Evolutionary conservation across 1,140 invertebrate genomes (phyloP).

Genomic region (Vanessa tameamea): DNA sequence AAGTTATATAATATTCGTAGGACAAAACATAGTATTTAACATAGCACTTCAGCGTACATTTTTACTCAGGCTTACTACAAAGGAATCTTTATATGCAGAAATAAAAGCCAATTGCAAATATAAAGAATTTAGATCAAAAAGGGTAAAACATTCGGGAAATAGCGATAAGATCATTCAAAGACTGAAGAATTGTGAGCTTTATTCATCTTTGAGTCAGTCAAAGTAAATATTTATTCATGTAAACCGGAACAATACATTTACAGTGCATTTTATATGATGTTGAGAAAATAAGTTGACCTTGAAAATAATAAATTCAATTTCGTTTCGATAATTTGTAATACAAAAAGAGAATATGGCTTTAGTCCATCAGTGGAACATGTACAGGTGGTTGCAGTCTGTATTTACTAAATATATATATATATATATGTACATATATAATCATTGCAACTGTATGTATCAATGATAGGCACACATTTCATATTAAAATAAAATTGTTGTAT

Average conservation of each 20-base stretch:
- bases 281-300: not conserved
- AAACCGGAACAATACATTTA: slow-evolving; percentile 46
- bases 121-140: slow-evolving; percentile 72
- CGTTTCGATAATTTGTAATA: not conserved
- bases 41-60: not conserved
- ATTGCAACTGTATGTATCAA: too few species aligned
- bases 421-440: too few species aligned
- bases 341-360: too few species aligned
- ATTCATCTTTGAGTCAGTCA: slow-evolving; percentile 62
- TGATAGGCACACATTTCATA: too few species aligned
- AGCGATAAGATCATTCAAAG: slow-evolving; percentile 73
- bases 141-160: slow-evolving; percentile 73
- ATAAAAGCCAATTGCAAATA: slow-evolving; percentile 63
- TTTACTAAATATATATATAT: too few species aligned
- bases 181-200: slow-evolving; percentile 67
- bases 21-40: not conserved
- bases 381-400: too few species aligned
- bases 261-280: slow-evolving; percentile 18
- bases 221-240: slow-evolving; percentile 51
- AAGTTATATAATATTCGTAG: not conserved
- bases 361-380: too few species aligned
- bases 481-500: too few species aligned
- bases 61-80: slow-evolving; percentile 41
- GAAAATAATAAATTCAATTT: not conserved
- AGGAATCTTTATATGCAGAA: slow-evolving; percentile 67